Base-by-base conservation (phyloP, 2,797 vertebrate species). In the Coregonus sp. region DNA sequence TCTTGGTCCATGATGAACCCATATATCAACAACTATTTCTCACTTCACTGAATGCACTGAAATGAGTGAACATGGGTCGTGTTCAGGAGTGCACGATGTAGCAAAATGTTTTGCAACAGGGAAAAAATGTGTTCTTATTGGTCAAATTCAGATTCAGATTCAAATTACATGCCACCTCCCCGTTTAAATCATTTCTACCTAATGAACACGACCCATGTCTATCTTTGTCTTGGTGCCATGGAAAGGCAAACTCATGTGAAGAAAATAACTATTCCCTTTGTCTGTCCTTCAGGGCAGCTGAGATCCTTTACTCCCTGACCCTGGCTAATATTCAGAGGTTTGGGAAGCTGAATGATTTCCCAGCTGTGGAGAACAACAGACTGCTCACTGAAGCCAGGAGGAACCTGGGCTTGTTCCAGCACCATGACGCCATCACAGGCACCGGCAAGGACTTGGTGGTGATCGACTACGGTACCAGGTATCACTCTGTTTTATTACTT, bases 401-500 rank as follows among this genome's bases (percentile, higher is more conserved):
- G 70, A 96, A 92, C 84, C 81, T 98, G 47, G 97, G 93, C 6
- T 92, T 99, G 1, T 99, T 99, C 86, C 97, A 99, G 79, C 97
- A 99, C 82, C 97, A 99, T 14, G 97, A 99, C 51, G 97, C 95
- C 1, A 94, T 99, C 75, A 91, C 97, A 9, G 97, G 97, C 82
- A 99, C 97, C 0, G 86, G 94, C 9, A 96, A 96, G 73, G 96
- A 98, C 29, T 95, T 93, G 80, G 97, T 98, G 4, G 96, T 96
- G 74, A 91, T 96, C 11, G 97, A 98, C 91, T 98, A 98, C 76
- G 97, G 97, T 51, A 97, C 91, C 80, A 98, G 96, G 97, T 96
- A 89, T 68, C 31, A 15, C 31, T 35, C 31, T 68, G 66, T 16
- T 35, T 68, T 68, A 16, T 37, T 25, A 25, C 59, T 63, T 25